A percentile compares a stretch with the other conserved stretches of the same genome.
These are phyloP conservation scores for Lophochroa leadbeateri DNA, from an alignment of 2,113 vertebrate species.

Conservation along the genomic window DNA sequence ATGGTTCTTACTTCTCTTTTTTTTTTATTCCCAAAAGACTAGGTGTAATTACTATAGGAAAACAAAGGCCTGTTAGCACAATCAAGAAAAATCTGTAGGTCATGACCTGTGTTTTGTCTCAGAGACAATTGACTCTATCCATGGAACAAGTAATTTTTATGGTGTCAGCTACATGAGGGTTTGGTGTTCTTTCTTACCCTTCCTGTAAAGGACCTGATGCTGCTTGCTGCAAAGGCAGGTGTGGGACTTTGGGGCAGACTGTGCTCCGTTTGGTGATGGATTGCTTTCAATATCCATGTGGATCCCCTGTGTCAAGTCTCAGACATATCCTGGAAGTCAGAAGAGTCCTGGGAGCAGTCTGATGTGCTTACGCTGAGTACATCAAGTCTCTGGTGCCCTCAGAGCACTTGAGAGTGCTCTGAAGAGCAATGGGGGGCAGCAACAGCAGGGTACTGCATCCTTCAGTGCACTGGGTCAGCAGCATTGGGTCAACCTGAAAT, in stretches of 20 bases:
- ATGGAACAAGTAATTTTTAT: not conserved
- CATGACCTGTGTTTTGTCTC: not conserved
- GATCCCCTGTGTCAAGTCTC: not conserved
- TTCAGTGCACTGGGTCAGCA: not conserved
- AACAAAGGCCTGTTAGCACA: not conserved
- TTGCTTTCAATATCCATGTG: not conserved
- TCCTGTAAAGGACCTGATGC: not conserved
- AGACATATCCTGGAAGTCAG: not conserved
- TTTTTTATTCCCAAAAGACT: not conserved
- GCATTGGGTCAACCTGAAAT: not conserved
- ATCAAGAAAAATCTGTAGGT: not conserved
- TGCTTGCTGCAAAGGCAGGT: not conserved
- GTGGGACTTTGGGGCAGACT: not conserved
- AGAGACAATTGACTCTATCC: not conserved
- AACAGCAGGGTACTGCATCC: not conserved
- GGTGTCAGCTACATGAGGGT: not conserved
- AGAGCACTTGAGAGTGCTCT: not conserved
- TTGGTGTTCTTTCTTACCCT: not conserved
- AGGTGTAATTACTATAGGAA: not conserved
- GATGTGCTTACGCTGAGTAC: rapidly evolving
- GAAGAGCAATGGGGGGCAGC: rapidly evolving
- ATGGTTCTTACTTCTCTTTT: not conserved
- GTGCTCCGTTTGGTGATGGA: rapidly evolving
- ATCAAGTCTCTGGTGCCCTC: not conserved
- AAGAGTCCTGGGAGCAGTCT: not conserved